These are phyloP conservation scores for Vicugna pacos DNA, from an alignment of 2,113 vertebrate genomes.

Conservation along the genomic window DNA sequence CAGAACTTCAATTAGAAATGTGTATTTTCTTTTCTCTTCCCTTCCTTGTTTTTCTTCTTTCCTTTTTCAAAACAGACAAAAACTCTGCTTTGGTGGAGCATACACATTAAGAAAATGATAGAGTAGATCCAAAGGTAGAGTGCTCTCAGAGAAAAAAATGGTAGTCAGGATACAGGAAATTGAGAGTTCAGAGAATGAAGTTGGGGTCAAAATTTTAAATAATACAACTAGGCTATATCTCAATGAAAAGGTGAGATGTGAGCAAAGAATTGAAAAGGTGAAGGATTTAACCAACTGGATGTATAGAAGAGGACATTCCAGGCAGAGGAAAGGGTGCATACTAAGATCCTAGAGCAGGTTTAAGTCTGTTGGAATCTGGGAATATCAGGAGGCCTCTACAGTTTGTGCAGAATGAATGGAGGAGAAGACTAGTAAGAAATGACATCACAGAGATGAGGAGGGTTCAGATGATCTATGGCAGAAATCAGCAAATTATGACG, in stretches of 20 bases:
- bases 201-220: background rate
- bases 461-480: background rate
- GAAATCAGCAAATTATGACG: background rate
- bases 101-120: background rate
- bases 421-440: background rate
- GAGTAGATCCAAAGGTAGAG: background rate
- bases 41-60: background rate
- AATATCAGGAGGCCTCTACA: background rate
- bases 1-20: background rate
- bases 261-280: background rate
- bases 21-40: background rate
- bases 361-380: background rate
- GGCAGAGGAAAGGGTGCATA: background rate
- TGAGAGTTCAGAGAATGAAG: background rate
- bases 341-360: background rate
- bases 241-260: background rate
- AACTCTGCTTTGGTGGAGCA: background rate
- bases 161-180: background rate
- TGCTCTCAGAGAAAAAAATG: background rate
- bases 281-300: background rate
- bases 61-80: background rate
- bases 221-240: background rate
- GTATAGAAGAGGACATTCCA: background rate
- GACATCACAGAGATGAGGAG: background rate
- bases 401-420: background rate